Conservation (phyloP, 2,797 vertebrate species). For the Sarcoramphus papa region DNA sequence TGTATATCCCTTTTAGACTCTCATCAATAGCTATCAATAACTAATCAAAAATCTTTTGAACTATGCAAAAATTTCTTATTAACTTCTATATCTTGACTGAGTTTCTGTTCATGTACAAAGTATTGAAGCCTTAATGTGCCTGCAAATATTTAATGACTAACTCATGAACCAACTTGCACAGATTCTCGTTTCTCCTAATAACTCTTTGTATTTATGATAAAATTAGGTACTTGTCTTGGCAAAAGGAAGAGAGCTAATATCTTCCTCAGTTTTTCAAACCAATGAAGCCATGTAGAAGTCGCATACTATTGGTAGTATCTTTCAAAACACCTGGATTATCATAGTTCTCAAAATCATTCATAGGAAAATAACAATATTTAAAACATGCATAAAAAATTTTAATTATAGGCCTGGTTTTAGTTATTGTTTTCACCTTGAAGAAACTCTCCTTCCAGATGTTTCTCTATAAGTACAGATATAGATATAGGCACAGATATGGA, state of each 20-base stretch:
- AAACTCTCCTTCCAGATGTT: not conserved
- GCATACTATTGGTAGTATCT: not conserved
- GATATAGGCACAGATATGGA: not conserved
- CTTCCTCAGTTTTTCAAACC: not conserved
- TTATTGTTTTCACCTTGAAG: not conserved
- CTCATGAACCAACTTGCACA: not conserved
- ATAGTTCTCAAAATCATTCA: not conserved
- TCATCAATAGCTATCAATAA: not conserved
- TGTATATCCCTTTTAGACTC: not conserved
- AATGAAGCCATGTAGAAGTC: not conserved
- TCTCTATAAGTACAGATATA: not conserved
- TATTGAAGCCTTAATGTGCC: not conserved
- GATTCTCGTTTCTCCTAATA: not conserved
- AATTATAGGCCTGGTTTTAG: not conserved
- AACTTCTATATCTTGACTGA: not conserved
- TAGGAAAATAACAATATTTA: not conserved
- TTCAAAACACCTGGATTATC: not conserved
- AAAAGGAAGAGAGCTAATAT: not conserved
- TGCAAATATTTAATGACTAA: not conserved
- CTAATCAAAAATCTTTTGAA: not conserved
- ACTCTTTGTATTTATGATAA: not conserved
- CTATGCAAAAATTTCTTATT: not conserved
- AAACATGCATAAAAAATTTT: not conserved
- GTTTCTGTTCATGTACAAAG: not conserved
- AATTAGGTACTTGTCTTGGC: not conserved